Percentiles rank a stretch among this genome's conserved stretches.
Evolutionary conservation across 2,888 invertebrate species (phyloP).

Genomic region (Subacronicta megacephala): DNA sequence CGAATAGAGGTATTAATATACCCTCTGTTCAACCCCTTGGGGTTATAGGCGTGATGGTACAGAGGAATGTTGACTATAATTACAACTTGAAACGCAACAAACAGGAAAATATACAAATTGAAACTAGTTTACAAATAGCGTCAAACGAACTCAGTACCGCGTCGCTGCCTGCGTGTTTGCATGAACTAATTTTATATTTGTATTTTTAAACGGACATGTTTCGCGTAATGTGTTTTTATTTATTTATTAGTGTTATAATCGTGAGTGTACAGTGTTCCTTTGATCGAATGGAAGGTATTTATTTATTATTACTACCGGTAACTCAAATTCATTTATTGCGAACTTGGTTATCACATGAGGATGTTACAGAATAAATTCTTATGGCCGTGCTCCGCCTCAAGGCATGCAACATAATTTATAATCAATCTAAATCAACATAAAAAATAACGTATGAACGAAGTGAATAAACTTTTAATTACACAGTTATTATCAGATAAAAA

Average conservation of each 20-base stretch:
- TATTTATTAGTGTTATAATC: not conserved
- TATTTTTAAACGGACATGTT: not conserved
- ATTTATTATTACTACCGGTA: not conserved
- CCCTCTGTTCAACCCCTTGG: too few relatives aligned
- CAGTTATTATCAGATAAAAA: too few relatives aligned
- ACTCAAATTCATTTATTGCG: too few relatives aligned
- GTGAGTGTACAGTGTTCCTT: conserved; percentile 15
- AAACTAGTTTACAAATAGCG: conserved; percentile 18
- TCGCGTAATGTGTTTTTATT: not conserved
- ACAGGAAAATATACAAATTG: conserved; percentile 8
- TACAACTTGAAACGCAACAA: not conserved
- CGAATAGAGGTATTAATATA: too few relatives aligned
- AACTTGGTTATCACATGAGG: too few relatives aligned
- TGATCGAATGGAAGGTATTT: conserved; percentile 18
- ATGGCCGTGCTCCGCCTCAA: too few relatives aligned
- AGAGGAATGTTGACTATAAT: not conserved
- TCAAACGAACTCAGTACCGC: conserved; percentile 1
- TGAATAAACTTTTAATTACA: too few relatives aligned
- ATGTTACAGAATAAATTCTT: too few relatives aligned
- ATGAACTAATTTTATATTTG: not conserved
- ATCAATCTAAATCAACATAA: too few relatives aligned
- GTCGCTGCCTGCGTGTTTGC: not conserved
- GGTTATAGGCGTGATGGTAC: too few relatives aligned
- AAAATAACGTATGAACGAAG: too few relatives aligned
- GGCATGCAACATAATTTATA: too few relatives aligned